phyloP scores from a whole-genome alignment of 2,797 vertebrate genomes.

The Aselliscus stoliczkanus region DNA sequence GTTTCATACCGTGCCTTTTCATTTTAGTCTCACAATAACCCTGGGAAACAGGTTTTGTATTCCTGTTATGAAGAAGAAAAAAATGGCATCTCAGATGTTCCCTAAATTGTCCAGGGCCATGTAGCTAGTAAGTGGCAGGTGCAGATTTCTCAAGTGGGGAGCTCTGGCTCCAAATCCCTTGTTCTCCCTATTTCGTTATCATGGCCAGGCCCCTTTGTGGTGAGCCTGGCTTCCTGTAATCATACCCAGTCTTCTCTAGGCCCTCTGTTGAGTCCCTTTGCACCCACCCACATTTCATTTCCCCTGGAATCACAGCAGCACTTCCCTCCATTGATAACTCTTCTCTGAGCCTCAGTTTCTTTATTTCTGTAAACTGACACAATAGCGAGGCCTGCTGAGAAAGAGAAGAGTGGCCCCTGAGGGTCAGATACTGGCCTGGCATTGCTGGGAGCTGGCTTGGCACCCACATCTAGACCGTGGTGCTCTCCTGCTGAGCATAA shows the following conservation, averaged over 20 bases:
- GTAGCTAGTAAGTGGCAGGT: neutral
- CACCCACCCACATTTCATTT: neutral
- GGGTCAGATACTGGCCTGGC: neutral
- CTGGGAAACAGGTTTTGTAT: neutral
- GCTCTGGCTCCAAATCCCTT: neutral
- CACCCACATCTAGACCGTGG: neutral
- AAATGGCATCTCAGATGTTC: neutral
- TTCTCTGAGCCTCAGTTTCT: neutral
- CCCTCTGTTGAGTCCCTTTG: neutral
- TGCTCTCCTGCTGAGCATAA: neutral
- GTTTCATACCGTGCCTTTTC: neutral
- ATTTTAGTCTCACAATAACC: neutral
- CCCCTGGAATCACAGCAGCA: neutral
- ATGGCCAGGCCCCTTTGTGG: rapidly evolving
- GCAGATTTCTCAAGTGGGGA: neutral
- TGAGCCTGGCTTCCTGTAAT: neutral
- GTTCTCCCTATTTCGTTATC: neutral
- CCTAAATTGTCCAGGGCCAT: neutral
- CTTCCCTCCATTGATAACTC: neutral
- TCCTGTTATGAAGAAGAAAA: neutral
- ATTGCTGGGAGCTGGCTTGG: neutral
- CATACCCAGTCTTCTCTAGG: too few relatives aligned
- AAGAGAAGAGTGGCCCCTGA: neutral
- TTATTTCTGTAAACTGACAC: neutral
- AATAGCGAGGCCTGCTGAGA: neutral